Conservation (phyloP, 2,113 vertebrate species). For the Neodontobutis hainanensis region DNA sequence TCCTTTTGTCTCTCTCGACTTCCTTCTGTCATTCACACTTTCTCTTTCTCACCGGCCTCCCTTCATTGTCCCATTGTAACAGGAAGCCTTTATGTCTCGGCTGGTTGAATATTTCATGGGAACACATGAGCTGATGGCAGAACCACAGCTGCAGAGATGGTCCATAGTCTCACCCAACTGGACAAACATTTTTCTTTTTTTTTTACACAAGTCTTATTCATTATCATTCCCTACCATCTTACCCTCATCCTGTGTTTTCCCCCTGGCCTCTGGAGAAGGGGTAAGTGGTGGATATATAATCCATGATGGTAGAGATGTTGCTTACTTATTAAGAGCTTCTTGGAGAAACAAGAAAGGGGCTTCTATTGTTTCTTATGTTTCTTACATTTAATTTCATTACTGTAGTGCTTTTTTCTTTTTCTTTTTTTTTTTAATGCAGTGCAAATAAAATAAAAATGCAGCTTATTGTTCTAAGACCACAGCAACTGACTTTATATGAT, state of each 20-base stretch:
- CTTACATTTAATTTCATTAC: constrained; percentile 29
- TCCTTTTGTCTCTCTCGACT: constrained; percentile 24
- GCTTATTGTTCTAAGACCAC: neutral
- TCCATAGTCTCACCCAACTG: neutral
- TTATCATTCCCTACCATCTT: constrained; percentile 9
- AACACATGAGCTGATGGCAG: constrained; percentile 36
- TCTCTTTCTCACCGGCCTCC: constrained; percentile 6
- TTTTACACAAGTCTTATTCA: neutral
- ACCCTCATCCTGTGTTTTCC: constrained; percentile 17
- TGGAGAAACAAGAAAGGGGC: neutral
- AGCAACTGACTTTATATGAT: neutral
- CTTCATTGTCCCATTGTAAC: constrained; percentile 34
- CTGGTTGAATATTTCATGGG: constrained; percentile 59
- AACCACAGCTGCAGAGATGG: neutral
- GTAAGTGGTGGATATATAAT: constrained; percentile 52
- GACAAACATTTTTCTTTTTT: no score
- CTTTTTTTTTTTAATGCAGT: neutral
- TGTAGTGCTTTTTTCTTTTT: neutral
- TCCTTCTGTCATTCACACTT: constrained; percentile 24
- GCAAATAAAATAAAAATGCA: neutral
- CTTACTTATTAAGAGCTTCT: constrained; percentile 46
- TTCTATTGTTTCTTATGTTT: constrained; percentile 3
- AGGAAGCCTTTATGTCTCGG: constrained; percentile 39
- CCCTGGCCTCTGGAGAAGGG: constrained; percentile 23
- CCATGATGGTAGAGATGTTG: constrained; percentile 42